phyloP scores from a whole-genome alignment of 1,140 invertebrate genomes.

The Polyergus mexicanus region DNA sequence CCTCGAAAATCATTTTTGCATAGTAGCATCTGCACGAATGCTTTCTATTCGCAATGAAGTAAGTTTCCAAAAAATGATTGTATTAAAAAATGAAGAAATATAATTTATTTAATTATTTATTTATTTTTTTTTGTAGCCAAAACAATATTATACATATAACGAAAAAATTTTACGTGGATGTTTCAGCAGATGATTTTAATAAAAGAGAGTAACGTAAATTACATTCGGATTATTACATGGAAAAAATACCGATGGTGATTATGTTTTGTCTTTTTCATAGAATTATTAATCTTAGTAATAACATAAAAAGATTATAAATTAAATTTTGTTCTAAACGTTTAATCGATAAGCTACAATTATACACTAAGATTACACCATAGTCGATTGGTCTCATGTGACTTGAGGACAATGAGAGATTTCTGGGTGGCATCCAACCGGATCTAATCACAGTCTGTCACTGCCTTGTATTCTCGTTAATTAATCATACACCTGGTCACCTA shows the following conservation, averaged over 20 bases:
- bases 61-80: neutral
- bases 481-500: slow-evolving; percentile 52
- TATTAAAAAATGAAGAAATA: neutral
- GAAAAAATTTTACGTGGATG: neutral
- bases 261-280: too few relatives aligned
- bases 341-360: slow-evolving; percentile 18
- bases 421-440: slow-evolving; percentile 11
- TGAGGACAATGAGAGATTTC: slow-evolving; percentile 32
- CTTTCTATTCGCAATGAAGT: neutral
- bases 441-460: slow-evolving; percentile 58
- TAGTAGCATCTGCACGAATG: neutral
- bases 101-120: too few relatives aligned
- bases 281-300: too few relatives aligned
- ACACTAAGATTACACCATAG: neutral
- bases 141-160: too few relatives aligned
- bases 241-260: too few relatives aligned
- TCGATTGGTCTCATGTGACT: neutral
- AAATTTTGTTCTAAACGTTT: neutral
- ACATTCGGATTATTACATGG: too few relatives aligned
- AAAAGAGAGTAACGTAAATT: slow-evolving; percentile 1
- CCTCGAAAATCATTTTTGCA: neutral
- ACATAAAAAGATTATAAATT: neutral
- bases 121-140: neutral
- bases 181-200: neutral
- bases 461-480: slow-evolving; percentile 52